Percentiles rank a stretch among this genome's conserved stretches.
phyloP scores from a whole-genome alignment of 2,888 invertebrate species.

The Rhingia rostrata region DNA sequence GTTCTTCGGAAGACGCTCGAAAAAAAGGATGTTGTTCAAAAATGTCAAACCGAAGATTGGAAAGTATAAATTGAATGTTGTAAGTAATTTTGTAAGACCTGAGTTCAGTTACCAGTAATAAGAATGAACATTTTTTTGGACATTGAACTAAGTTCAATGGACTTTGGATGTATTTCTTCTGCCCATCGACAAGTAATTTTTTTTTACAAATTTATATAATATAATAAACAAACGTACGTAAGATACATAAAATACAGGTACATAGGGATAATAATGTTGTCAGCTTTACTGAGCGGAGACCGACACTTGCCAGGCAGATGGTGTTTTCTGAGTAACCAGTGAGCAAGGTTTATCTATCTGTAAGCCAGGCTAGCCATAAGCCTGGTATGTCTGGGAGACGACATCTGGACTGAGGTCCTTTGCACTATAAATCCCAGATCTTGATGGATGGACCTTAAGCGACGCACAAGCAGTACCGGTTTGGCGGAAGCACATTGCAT shows the following conservation, averaged over 20 bases:
- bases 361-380: constrained; percentile 98
- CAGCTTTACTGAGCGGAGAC: constrained; percentile 88
- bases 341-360: constrained; percentile 99
- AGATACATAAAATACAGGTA: constrained; percentile 67
- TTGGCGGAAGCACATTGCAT: constrained; percentile 99
- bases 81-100: too few species aligned
- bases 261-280: constrained; percentile 18
- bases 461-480: constrained; percentile 99
- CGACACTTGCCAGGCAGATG: constrained; percentile 98
- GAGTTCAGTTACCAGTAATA: too few species aligned
- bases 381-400: constrained; percentile 90
- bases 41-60: too few species aligned
- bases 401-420: constrained; percentile 99
- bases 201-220: constrained; percentile 79
- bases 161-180: too few species aligned
- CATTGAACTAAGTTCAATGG: too few species aligned
- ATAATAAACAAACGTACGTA: constrained; percentile 78
- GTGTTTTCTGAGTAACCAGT: constrained; percentile 99
- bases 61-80: too few species aligned
- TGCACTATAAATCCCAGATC: constrained; percentile 99
- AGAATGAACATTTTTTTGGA: too few species aligned
- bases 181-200: too few species aligned
- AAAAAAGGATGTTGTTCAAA: too few species aligned
- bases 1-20: too few species aligned
- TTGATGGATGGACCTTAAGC: constrained; percentile 99